Base-by-base conservation (phyloP, 2,113 vertebrate species). In the Macquaria australasica region DNA sequence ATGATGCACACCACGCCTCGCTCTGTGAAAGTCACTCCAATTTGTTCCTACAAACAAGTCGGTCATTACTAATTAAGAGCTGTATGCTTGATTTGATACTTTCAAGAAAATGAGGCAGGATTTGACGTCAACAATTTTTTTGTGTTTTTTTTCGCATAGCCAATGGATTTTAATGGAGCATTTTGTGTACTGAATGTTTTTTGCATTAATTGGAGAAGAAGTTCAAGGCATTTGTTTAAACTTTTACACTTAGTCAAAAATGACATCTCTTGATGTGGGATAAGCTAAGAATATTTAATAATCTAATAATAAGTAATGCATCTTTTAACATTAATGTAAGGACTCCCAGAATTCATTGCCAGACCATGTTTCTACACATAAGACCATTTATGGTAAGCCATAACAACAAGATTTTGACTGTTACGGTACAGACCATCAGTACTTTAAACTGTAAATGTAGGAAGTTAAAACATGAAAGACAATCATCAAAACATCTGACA, bases 11-110 rank as follows among this genome's bases (percentile, higher is more conserved):
- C 7, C 39, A 51, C 1, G 11, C 53, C 58, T 5, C 8, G 37
- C 59, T 81, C 5, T 16, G 31, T 45, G 45, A 58, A 62, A 78
- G 78, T 78, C 63, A 58, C 28, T 28, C 1, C n/a, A 34, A 11
- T 73, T 79, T 68, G 21, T 55, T 50, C 37, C 25, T 9, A 31
- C 77, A 45, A 25, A 73, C 71, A 80, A 20, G 28, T 70, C 14
- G 4, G 23, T 64, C n/a, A 1, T n/a, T 56, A 59, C 28, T 5
- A 21, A 68, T 77, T 59, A 53, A 16, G 21, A 51, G 55, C 25
- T 1, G 1, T 3, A 28, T 7, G 39, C 69, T 69, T 16, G 7
- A 48, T 73, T 68, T 78, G 53, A 50, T 43, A n/a, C 72, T 41
- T 74, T 18, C 5, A 16, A 4, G 31, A 59, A 73, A 62, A 15